These are phyloP conservation scores for Poeciliopsis turneri DNA, from an alignment of 2,797 vertebrate species.

Conservation along the genomic window DNA sequence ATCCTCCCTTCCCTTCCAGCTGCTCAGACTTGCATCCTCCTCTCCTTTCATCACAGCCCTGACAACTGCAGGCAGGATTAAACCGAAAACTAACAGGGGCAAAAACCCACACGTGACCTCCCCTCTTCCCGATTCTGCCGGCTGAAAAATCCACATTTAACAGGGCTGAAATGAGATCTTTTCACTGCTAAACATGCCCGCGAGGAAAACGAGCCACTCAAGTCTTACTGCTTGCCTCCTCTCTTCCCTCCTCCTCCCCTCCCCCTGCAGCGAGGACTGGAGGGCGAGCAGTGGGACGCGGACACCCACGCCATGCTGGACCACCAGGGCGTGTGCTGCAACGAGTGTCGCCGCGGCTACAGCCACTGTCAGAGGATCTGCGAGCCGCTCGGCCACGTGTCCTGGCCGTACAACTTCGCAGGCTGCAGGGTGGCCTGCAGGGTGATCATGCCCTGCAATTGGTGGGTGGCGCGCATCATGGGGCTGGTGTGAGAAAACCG, in stretches of 20 bases:
- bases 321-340: constrained; percentile 90
- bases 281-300: constrained; percentile 84
- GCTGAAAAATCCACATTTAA: constrained; percentile 65
- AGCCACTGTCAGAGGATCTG: constrained; percentile 91
- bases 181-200: constrained; percentile 9
- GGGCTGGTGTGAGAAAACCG: constrained; percentile 82
- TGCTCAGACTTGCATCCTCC: constrained; percentile 22
- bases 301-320: constrained; percentile 91
- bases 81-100: constrained; percentile 29
- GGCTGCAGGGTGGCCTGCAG: constrained; percentile 90
- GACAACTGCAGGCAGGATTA: constrained; percentile 59
- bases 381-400: constrained; percentile 86
- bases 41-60: constrained; percentile 31
- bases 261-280: constrained; percentile 79
- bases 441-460: constrained; percentile 93
- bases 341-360: constrained; percentile 88
- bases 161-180: constrained; percentile 56
- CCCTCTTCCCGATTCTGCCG: constrained; percentile 40
- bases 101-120: constrained; percentile 45
- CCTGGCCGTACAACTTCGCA: constrained; percentile 88
- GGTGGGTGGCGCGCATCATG: constrained; percentile 93
- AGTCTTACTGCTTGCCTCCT: neutral
- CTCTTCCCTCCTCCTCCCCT: neutral
- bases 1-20: constrained; percentile 25
- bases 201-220: neutral